Evolutionary conservation across 1,140 invertebrate species (phyloP).

Genomic region (Halyomorpha halys): DNA sequence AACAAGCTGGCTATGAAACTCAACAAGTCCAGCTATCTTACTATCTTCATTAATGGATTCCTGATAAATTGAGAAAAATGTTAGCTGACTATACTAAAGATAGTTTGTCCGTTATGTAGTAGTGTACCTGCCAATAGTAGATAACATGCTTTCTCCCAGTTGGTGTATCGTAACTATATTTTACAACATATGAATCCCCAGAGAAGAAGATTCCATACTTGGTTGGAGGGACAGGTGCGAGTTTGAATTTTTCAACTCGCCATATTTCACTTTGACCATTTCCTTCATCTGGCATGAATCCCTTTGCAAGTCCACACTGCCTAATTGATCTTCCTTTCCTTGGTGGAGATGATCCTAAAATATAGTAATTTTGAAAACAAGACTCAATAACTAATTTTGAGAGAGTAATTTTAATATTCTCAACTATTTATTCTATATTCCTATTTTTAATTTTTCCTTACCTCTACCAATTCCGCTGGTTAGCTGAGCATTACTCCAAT

Average conservation of each 20-base stretch:
- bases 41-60: too few relatives aligned
- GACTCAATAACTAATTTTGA: too few relatives aligned
- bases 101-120: constrained; percentile 36
- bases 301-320: constrained; percentile 39
- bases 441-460: not conserved
- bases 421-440: too few relatives aligned
- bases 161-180: constrained; percentile 53
- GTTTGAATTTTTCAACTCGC: constrained; percentile 45
- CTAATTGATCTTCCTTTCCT: constrained; percentile 22
- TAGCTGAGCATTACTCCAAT: constrained; percentile 49
- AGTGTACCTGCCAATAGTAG: constrained; percentile 63
- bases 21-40: too few relatives aligned
- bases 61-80: too few relatives aligned
- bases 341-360: not conserved
- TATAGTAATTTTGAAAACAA: too few relatives aligned
- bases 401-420: too few relatives aligned
- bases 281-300: constrained; percentile 64
- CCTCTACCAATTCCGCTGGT: constrained; percentile 1
- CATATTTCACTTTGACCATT: constrained; percentile 43
- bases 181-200: constrained; percentile 64
- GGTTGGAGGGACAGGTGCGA: constrained; percentile 43
- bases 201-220: constrained; percentile 57
- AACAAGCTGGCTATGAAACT: too few relatives aligned
- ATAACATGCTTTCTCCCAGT: constrained; percentile 47
- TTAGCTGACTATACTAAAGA: constrained; percentile 26